These are phyloP conservation scores for Psittacula derbiana DNA, from an alignment of 2,797 vertebrate species.

Conservation along the genomic window DNA sequence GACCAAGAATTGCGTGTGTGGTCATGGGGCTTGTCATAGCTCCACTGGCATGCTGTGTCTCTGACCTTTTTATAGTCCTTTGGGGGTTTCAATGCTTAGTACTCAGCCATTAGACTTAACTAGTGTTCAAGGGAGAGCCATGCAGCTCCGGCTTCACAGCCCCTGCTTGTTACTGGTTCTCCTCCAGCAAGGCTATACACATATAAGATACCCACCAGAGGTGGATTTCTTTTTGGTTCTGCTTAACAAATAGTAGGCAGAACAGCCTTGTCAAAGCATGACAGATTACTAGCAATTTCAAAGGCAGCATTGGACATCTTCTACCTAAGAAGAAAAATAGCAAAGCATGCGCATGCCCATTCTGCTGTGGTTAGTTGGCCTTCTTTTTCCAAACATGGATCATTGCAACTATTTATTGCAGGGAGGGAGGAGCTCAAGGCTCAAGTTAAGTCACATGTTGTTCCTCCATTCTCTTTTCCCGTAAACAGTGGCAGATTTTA, in stretches of 20 bases:
- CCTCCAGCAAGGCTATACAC: neutral
- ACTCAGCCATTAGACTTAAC: neutral
- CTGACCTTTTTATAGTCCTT: neutral
- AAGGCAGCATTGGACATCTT: neutral
- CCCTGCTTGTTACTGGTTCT: neutral
- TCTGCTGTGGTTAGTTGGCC: neutral
- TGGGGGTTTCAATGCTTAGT: neutral
- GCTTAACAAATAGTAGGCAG: neutral
- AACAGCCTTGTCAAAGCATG: neutral
- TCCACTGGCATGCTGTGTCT: neutral
- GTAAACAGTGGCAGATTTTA: neutral
- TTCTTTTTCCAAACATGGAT: neutral
- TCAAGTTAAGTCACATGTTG: neutral
- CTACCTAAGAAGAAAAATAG: neutral
- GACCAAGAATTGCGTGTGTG: neutral
- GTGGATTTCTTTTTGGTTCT: neutral
- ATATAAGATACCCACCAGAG: neutral
- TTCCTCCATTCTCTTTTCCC: neutral
- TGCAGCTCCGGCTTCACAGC: neutral
- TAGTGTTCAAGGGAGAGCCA: neutral
- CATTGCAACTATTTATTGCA: neutral
- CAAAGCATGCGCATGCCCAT: neutral
- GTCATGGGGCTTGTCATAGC: neutral
- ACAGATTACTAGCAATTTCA: neutral
- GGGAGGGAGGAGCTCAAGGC: neutral